Base-by-base conservation (phyloP, 2,888 invertebrate genomes). In the Buathra laborator region DNA sequence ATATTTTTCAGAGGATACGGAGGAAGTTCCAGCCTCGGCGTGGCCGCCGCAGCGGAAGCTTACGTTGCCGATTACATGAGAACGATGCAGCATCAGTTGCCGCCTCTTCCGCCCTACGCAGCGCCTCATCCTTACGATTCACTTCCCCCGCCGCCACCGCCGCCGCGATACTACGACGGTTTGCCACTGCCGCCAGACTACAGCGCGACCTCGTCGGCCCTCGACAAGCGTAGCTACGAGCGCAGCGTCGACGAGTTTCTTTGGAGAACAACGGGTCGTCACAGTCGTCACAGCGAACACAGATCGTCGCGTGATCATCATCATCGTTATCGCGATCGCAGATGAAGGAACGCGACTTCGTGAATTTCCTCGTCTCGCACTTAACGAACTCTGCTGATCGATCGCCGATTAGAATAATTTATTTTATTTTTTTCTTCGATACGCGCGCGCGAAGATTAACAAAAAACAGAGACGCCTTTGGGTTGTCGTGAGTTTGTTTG, bases 41-140 rank as follows among this genome's bases (percentile, higher is more conserved):
- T 96, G 77, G 96, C 96, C 19, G 96, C 96, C 5, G 96, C 96
- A 12, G 97, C 97, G n/a, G 97, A 97, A 92, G 97, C 97, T 0
- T 97, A 97, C 93, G 97, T 97, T 43, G 97, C 97, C 14, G 98
- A 98, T 92, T 98, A 98, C 91, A 97, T 98, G 97, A 95, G 97
- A 46, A 97, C 97, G 43, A 97, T 97, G 97, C 97, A 97, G 91
- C 97, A 97, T 90, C 97, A 97, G 91, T 94, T 97, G 90, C 97
- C 98, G 68, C 98, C 98, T 53, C 94, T 98, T 92, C 97, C 98
- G 16, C 97, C 98, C 32, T 98, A 97, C 94, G 97, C 96, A 46
- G 96, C 97, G 32, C 96, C 96, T n/a, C 96, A 87, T 88, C 93
- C 93, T 3, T 94, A 94, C 76, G 94, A 94, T 70, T 67, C 91